Percentiles rank a stretch among this genome's conserved stretches.
Evolutionary conservation across 2,113 vertebrate species (phyloP).

Genomic region (Pycnonotus jocosus): DNA sequence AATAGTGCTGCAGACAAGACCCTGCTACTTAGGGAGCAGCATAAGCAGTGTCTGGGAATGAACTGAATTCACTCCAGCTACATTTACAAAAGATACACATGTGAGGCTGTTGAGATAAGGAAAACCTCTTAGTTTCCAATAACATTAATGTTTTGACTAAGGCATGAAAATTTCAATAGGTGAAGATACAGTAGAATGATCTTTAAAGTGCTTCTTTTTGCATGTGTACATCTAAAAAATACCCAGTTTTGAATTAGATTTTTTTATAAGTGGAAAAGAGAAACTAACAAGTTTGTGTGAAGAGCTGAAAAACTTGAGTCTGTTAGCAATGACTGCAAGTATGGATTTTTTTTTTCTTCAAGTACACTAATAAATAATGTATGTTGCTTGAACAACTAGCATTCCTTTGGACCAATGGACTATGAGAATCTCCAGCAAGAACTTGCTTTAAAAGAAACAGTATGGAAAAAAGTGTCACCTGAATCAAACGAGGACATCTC

Average conservation of each 20-base stretch:
- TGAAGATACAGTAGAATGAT: background rate
- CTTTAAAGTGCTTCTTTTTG: background rate
- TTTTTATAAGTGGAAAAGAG: background rate
- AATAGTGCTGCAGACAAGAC: background rate
- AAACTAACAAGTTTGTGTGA: background rate
- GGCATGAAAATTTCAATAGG: background rate
- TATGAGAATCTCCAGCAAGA: conserved; percentile 98
- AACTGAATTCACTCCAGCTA: background rate
- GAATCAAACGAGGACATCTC: conserved; percentile 95
- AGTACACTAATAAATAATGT: conserved; percentile 87
- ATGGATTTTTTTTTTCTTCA: conserved; percentile 64
- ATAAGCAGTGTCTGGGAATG: background rate
- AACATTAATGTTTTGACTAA: background rate
- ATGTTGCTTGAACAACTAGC: conserved; percentile 95
- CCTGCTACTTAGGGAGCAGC: background rate
- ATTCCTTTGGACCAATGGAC: conserved; percentile 91
- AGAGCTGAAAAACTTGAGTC: conserved; percentile 38
- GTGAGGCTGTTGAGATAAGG: background rate
- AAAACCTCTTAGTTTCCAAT: background rate
- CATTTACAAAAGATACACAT: background rate
- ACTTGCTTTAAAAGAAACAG: conserved; percentile 95
- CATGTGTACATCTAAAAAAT: background rate
- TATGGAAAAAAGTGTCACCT: conserved; percentile 96
- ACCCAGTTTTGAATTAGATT: background rate
- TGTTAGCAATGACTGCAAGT: conserved; percentile 69